phyloP scores from a whole-genome alignment of 2,113 vertebrate species.

The Ardeotis arabs region DNA sequence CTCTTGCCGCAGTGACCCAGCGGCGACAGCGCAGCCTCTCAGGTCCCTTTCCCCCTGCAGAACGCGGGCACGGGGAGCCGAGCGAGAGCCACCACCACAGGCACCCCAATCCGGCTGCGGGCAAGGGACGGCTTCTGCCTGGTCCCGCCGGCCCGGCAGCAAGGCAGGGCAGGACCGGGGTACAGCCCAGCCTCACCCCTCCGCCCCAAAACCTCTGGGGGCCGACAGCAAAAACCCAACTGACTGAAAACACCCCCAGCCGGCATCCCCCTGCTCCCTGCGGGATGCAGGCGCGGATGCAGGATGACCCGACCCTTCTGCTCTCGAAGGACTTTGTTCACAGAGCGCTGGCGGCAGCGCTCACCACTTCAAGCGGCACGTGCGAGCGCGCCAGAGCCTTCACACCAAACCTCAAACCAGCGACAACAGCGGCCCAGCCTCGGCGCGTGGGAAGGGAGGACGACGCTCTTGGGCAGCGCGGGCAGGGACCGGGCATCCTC shows the following conservation, averaged over 20 bases:
- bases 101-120: rapidly evolving
- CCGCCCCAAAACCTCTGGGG: background rate
- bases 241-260: rapidly evolving
- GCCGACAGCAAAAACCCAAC: background rate
- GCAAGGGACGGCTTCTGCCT: background rate
- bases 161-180: background rate
- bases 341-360: background rate
- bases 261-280: background rate
- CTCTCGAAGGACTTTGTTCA: background rate
- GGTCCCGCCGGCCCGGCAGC: background rate
- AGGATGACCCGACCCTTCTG: background rate
- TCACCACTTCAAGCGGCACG: background rate
- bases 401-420: background rate
- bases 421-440: background rate
- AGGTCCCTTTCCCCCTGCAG: background rate
- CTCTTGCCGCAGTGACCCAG: background rate
- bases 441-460: background rate
- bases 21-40: rapidly evolving
- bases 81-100: background rate
- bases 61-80: rapidly evolving
- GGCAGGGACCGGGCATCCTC: background rate
- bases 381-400: background rate
- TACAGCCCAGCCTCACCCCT: background rate
- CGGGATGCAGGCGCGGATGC: rapidly evolving
- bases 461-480: background rate